Percentiles rank a stretch among this genome's conserved stretches.
These are phyloP conservation scores for Otis tarda DNA, from an alignment of 2,113 vertebrate genomes.

Conservation along the genomic window DNA sequence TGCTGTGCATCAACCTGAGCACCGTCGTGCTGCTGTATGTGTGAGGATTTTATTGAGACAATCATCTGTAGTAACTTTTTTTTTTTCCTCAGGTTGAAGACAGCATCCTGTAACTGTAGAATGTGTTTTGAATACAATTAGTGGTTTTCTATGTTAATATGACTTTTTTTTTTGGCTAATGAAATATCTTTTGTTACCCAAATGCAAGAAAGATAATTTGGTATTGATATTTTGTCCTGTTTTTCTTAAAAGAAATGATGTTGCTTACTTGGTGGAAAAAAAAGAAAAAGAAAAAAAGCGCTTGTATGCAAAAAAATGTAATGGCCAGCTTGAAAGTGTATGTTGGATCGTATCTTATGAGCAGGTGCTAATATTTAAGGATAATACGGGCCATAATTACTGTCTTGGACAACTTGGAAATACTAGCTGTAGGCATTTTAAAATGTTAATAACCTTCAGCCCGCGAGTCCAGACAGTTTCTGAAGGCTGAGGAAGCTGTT, in stretches of 20 bases:
- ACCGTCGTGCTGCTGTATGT: background rate
- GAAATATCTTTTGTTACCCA: background rate
- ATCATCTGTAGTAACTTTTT: background rate
- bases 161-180: background rate
- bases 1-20: background rate
- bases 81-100: background rate
- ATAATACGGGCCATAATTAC: background rate
- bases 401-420: background rate
- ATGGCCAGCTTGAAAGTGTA: background rate
- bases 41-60: background rate
- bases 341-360: background rate
- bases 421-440: background rate
- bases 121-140: background rate
- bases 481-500: slow-evolving; percentile 8
- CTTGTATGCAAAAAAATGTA: background rate
- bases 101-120: background rate
- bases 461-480: background rate
- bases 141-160: background rate
- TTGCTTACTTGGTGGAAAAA: background rate
- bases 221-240: background rate
- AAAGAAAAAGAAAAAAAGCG: background rate
- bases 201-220: background rate
- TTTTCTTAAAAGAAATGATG: background rate
- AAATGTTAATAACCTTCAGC: slow-evolving; percentile 40
- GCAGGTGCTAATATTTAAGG: background rate